Percentiles rank a stretch among this genome's conserved stretches.
phyloP scores from a whole-genome alignment of 2,888 invertebrate genomes.

The Cantharis lateralis region DNA sequence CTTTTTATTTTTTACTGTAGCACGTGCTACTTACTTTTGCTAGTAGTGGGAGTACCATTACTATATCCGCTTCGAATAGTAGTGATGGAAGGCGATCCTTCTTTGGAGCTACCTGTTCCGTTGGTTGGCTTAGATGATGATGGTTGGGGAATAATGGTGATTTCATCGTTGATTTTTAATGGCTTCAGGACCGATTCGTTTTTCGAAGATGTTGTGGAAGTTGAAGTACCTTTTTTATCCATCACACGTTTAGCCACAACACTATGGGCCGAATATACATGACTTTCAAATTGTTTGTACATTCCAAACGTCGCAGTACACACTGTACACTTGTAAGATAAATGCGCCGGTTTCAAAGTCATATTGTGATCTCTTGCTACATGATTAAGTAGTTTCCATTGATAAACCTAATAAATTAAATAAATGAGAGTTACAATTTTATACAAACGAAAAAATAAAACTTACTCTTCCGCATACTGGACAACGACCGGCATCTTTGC shows the following conservation, averaged over 20 bases:
- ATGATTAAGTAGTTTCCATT: constrained; percentile 91
- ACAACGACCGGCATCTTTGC: constrained; percentile 92
- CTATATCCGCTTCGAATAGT: constrained; percentile 19
- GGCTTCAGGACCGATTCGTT: constrained; percentile 76
- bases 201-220: constrained; percentile 45
- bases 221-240: constrained; percentile 67
- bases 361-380: constrained; percentile 91
- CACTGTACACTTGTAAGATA: constrained; percentile 94
- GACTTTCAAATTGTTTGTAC: constrained; percentile 94
- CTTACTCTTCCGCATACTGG: constrained; percentile 92
- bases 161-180: constrained; percentile 86
- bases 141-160: constrained; percentile 87
- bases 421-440: constrained; percentile 59
- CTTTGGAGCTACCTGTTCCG: constrained; percentile 27
- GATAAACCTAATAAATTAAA: constrained; percentile 73
- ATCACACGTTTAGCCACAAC: constrained; percentile 86
- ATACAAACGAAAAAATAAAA: background rate
- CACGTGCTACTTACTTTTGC: constrained; percentile 49
- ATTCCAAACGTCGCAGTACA: constrained; percentile 94
- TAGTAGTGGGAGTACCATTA: constrained; percentile 43
- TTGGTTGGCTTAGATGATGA: constrained; percentile 54
- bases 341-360: constrained; percentile 88
- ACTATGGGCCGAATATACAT: constrained; percentile 91
- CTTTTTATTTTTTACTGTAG: background rate
- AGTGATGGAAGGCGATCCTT: constrained; percentile 23